phyloP scores from a whole-genome alignment of 2,888 invertebrate genomes.

The Oasisia sp. region DNA sequence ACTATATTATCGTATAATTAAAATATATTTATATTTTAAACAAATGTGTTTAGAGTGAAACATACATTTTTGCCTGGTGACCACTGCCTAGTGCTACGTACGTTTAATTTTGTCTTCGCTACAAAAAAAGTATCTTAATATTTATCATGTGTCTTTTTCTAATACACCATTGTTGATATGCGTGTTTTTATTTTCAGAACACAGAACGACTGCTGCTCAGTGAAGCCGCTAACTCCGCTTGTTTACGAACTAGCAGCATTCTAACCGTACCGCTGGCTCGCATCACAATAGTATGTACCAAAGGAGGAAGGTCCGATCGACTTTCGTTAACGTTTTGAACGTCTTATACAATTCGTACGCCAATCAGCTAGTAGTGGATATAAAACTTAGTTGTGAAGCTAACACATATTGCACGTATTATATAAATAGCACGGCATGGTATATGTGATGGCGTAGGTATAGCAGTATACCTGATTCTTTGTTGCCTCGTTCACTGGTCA shows the following conservation, averaged over 20 bases:
- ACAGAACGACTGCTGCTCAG: neutral
- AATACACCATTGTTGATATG: neutral
- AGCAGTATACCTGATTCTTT: neutral
- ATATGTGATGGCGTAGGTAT: neutral
- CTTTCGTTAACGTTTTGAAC: neutral
- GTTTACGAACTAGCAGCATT: neutral
- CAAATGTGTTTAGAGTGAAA: too few species aligned
- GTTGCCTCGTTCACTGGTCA: neutral
- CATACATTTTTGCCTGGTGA: too few species aligned
- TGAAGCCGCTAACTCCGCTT: neutral
- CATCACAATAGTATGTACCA: neutral
- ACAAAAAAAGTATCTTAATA: neutral
- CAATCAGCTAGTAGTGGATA: neutral
- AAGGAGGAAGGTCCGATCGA: neutral
- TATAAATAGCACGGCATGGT: neutral
- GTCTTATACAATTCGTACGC: neutral
- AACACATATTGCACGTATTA: neutral
- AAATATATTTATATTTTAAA: too few species aligned
- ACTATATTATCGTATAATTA: too few species aligned
- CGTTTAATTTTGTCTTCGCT: too few species aligned
- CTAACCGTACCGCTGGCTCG: neutral
- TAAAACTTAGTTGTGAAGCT: neutral
- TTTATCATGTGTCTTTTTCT: too few species aligned
- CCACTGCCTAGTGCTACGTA: too few species aligned
- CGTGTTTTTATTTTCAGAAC: neutral